Conservation (phyloP, 1,140 invertebrate genomes). For the Drosophila miranda region DNA sequence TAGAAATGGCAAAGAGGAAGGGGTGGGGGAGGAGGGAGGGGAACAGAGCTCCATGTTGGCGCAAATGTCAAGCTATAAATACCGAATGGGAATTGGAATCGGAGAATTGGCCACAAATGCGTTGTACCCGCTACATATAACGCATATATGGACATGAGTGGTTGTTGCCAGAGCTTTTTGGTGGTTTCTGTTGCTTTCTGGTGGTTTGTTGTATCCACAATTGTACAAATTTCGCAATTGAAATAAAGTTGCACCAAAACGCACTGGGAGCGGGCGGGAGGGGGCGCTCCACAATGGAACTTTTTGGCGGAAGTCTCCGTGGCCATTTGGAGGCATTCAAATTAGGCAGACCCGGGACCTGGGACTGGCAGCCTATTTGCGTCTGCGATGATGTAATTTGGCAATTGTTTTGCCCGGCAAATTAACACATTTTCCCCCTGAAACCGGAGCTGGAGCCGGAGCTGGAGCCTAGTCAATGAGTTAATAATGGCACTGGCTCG, state of each 20-base stretch:
- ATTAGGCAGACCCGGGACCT: conserved; percentile 17
- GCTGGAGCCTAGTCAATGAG: conserved; percentile 29
- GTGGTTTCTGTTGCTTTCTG: conserved; percentile 1
- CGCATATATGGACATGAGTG: conserved; percentile 70
- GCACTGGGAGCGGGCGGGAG: conserved; percentile 37
- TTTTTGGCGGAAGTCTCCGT: conserved; percentile 30
- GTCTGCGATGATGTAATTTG: conserved; percentile 50
- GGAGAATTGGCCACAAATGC: conserved; percentile 71
- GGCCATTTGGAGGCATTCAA: conserved; percentile 30
- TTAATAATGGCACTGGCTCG: conserved; percentile 59
- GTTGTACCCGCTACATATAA: conserved; percentile 68
- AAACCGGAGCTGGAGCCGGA: no score
- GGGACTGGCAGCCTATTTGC: no score
- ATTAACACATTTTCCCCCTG: conserved; percentile 60
- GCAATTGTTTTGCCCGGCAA: conserved; percentile 50
- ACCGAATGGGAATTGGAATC: conserved; percentile 69
- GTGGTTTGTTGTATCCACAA: conserved; percentile 31
- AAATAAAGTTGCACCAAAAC: conserved; percentile 76
- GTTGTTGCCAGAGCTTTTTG: conserved; percentile 25
- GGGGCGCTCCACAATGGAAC: conserved; percentile 1
- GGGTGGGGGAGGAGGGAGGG: background rate
- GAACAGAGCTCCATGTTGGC: conserved; percentile 44
- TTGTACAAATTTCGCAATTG: conserved; percentile 72
- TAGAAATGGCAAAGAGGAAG: conserved; percentile 13
- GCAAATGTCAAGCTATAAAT: conserved; percentile 78